Conservation (phyloP, 2,113 vertebrate genomes). For the Pitta sordida region DNA sequence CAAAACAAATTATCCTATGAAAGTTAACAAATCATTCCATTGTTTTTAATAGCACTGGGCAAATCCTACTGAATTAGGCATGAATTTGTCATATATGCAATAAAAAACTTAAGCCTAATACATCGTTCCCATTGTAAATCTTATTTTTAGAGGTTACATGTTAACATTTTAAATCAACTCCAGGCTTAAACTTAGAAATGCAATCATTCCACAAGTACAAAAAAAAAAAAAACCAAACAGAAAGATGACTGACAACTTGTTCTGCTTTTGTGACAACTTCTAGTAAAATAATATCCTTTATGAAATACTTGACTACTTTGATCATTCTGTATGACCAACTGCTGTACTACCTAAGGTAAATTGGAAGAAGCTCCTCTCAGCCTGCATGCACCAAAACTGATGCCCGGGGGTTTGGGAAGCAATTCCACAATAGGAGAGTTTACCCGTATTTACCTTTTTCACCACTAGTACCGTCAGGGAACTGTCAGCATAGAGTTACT, state of each 20-base stretch:
- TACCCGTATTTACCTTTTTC: not conserved
- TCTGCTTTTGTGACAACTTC: not conserved
- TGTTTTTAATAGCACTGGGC: constrained; percentile 51
- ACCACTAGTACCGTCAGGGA: not conserved
- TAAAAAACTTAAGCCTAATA: constrained; percentile 27
- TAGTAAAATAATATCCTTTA: not conserved
- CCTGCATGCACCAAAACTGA: not conserved
- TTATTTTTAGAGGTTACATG: constrained; percentile 41
- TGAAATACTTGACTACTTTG: not conserved
- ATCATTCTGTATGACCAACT: not conserved
- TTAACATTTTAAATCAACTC: constrained; percentile 55
- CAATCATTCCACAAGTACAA: not conserved
- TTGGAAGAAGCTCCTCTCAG: not conserved
- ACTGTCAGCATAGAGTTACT: not conserved
- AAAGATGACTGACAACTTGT: not conserved
- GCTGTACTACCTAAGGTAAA: not conserved
- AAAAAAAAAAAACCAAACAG: not conserved
- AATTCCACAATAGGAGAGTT: not conserved
- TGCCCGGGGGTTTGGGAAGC: not conserved
- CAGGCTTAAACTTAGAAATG: constrained; percentile 32
- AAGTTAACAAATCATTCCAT: constrained; percentile 61
- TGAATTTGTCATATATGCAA: constrained; percentile 38
- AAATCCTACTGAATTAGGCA: constrained; percentile 49
- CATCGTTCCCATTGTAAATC: constrained; percentile 32
- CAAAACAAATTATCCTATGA: constrained; percentile 36